Base-by-base conservation (phyloP, 2,797 vertebrate genomes). In the Enteromius viviparus region DNA sequence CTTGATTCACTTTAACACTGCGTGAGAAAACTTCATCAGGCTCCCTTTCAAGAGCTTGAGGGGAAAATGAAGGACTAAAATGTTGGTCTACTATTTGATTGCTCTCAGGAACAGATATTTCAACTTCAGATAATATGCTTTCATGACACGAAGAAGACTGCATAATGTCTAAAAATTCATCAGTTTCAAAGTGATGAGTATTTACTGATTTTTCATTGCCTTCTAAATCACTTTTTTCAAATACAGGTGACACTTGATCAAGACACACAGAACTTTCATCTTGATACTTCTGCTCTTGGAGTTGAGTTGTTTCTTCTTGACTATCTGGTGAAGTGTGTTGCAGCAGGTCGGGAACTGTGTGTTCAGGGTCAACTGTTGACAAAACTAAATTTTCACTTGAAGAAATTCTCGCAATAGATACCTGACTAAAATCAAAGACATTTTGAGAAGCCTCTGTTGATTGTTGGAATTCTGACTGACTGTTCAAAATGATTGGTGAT, bases 141-240 rank as follows among this genome's bases (percentile, higher is more conserved):
- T 84, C 75, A 60, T 37, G 32, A 1, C 8, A 42, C 11, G 40
- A 51, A 55, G 55, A 47, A 4, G 74, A 51, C n/a, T 81, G 66
- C 5, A 69, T 32, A 51, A n/a, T 15, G 21, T 81, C 76, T 77
- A 75, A 51, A 34, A 29, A 11, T 47, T 66, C 75, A 78, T 17
- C 14, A 49, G 45, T 51, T 40, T 80, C 49, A 32, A 65, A 82
- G 3, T 71, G 60, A 26, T 29, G 37, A 12, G 65, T 51, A 11
- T 85, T 60, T 53, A 68, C 60, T 3, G 80, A 88, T 66, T 85
- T 87, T 76, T 88, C 87, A 82, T 75, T 88, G 32, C 84, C 85
- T 82, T 88, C 87, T 49, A 88, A 81, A 60, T 88, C 87, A 82
- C 85, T 85, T 82, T 88, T 88, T 81, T 88, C 87, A 85, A 76